Conservation (phyloP, 2,888 invertebrate species). For the Stenodema calcarata region DNA sequence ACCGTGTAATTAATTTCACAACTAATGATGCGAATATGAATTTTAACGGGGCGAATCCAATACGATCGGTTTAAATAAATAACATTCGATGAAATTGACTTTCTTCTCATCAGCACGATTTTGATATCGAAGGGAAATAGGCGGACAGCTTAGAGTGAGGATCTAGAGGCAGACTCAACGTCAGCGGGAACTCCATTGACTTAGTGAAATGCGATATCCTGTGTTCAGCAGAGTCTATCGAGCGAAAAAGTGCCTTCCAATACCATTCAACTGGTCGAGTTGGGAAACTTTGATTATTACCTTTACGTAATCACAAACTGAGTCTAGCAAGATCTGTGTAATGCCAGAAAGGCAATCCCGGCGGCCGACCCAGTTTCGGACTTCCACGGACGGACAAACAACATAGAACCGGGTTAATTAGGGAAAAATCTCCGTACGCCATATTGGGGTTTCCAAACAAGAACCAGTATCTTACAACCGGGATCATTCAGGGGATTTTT, state of each 20-base stretch:
- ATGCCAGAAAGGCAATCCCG: conserved; percentile 4
- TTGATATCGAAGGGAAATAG: too few species aligned
- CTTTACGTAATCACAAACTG: background rate
- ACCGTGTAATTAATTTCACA: too few species aligned
- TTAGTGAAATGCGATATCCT: too few species aligned
- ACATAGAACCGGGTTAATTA: conserved; percentile 9
- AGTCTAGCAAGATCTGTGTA: background rate
- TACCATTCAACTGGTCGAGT: background rate
- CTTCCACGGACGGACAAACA: conserved; percentile 24
- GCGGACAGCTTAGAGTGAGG: too few species aligned
- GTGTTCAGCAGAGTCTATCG: background rate
- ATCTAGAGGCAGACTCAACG: too few species aligned
- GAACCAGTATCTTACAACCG: background rate
- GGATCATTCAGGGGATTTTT: background rate
- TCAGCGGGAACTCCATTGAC: too few species aligned
- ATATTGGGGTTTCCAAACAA: background rate
- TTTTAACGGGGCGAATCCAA: too few species aligned
- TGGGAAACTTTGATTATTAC: background rate
- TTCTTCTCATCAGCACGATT: too few species aligned
- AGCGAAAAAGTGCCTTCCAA: background rate
- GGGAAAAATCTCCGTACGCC: background rate
- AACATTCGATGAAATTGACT: too few species aligned
- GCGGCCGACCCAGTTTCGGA: conserved; percentile 12
- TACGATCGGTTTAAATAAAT: too few species aligned
- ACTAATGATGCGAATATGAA: too few species aligned